These are phyloP conservation scores for Fabriciana adippe DNA, from an alignment of 2,888 invertebrate genomes.

Conservation along the genomic window DNA sequence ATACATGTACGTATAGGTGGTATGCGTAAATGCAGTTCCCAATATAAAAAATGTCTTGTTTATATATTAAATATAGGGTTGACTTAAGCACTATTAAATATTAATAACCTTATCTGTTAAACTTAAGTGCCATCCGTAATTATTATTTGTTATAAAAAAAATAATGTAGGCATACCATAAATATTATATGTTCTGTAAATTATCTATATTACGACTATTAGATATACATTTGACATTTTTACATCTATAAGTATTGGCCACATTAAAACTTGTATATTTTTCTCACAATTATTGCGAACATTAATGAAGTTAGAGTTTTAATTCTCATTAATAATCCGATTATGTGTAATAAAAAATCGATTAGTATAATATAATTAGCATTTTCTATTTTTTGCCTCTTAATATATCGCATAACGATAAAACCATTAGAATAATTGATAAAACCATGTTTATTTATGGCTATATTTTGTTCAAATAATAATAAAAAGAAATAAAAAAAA, in stretches of 20 bases:
- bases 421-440: conserved; percentile 7
- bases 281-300: conserved; percentile 25
- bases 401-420: conserved; percentile 25
- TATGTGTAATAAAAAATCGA: conserved; percentile 22
- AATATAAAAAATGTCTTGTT: too few relatives aligned
- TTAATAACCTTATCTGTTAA: too few relatives aligned
- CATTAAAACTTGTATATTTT: conserved; percentile 5
- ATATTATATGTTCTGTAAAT: background rate
- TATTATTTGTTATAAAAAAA: background rate
- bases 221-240: conserved; percentile 19
- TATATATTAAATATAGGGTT: too few relatives aligned
- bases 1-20: too few relatives aligned
- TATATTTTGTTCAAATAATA: too few relatives aligned
- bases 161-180: background rate
- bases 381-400: conserved; percentile 23
- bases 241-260: conserved; percentile 9
- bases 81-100: too few relatives aligned
- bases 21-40: too few relatives aligned
- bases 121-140: too few relatives aligned
- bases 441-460: too few relatives aligned
- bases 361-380: conserved; percentile 24
- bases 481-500: too few relatives aligned
- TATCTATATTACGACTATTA: background rate
- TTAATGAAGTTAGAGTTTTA: conserved; percentile 18
- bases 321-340: conserved; percentile 25